phyloP scores from a whole-genome alignment of 2,888 invertebrate genomes.

The Scaeva pyrastri region DNA sequence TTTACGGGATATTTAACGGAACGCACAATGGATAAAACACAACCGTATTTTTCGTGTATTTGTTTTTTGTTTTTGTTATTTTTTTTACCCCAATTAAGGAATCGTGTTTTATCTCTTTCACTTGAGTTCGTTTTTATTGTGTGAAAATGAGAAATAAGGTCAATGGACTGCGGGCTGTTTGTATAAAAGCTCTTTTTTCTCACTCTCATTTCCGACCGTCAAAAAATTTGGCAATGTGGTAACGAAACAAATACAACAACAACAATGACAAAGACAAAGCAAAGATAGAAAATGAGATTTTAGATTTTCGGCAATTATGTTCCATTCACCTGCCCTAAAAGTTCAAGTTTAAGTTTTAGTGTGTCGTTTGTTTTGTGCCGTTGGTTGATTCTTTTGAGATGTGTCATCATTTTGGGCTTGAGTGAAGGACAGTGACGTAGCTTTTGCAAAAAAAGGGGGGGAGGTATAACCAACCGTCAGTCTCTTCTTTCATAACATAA shows the following conservation, averaged over 20 bases:
- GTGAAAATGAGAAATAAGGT: slow-evolving; percentile 42
- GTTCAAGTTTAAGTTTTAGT: slow-evolving; percentile 37
- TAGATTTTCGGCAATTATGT: slow-evolving; percentile 23
- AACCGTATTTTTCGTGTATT: background rate
- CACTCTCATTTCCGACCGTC: background rate
- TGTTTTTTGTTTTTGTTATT: background rate
- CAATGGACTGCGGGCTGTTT: slow-evolving; percentile 53
- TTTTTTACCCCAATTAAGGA: slow-evolving; percentile 42
- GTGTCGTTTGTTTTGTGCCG: slow-evolving; percentile 6
- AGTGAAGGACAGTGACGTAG: background rate
- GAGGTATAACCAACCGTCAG: too few species aligned
- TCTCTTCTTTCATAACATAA: too few species aligned
- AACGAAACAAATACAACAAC: background rate
- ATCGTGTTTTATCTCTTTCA: slow-evolving; percentile 27
- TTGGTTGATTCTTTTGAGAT: background rate
- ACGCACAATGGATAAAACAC: slow-evolving; percentile 32
- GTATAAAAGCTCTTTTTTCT: background rate
- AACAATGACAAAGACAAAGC: background rate
- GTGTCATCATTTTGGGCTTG: background rate
- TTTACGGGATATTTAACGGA: slow-evolving; percentile 18
- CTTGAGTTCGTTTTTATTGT: slow-evolving; percentile 17
- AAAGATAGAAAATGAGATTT: slow-evolving; percentile 11
- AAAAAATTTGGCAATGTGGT: background rate
- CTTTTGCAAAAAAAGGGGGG: too few species aligned
- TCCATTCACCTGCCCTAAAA: slow-evolving; percentile 13